Evolutionary conservation across 2,113 vertebrate genomes (phyloP).

Genomic region (Cyanistes caeruleus): DNA sequence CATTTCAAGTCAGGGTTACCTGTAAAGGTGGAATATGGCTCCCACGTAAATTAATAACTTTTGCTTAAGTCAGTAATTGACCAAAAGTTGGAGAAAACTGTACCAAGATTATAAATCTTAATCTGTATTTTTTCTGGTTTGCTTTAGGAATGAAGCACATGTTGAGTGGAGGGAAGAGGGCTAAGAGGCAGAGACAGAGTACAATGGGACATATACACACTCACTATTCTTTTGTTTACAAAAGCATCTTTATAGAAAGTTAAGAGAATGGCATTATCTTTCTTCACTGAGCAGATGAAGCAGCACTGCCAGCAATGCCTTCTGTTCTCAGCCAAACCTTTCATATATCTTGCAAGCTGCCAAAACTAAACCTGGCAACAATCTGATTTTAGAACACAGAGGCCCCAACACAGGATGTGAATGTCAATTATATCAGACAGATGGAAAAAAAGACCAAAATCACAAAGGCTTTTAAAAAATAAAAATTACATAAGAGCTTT

Average conservation of each 20-base stretch:
- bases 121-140: not conserved
- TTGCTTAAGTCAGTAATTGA: not conserved
- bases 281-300: conserved; percentile 14
- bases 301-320: not conserved
- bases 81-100: not conserved
- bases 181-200: not conserved
- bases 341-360: conserved; percentile 30
- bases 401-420: not conserved
- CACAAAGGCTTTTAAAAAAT: not conserved
- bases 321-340: conserved; percentile 47
- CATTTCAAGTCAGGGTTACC: not conserved
- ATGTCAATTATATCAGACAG: conserved; percentile 40
- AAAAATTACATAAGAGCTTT: not conserved
- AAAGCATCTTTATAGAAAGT: conserved; percentile 3
- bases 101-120: not conserved
- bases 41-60: conserved; percentile 22
- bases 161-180: not conserved
- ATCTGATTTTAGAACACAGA: conserved; percentile 33
- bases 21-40: conserved; percentile 2
- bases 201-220: not conserved
- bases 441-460: conserved; percentile 14
- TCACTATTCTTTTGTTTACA: conserved; percentile 19
- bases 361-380: conserved; percentile 47
- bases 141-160: not conserved
- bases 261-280: conserved; percentile 25